phyloP scores from a whole-genome alignment of 2,888 invertebrate genomes.

The Teleiodes luculella region DNA sequence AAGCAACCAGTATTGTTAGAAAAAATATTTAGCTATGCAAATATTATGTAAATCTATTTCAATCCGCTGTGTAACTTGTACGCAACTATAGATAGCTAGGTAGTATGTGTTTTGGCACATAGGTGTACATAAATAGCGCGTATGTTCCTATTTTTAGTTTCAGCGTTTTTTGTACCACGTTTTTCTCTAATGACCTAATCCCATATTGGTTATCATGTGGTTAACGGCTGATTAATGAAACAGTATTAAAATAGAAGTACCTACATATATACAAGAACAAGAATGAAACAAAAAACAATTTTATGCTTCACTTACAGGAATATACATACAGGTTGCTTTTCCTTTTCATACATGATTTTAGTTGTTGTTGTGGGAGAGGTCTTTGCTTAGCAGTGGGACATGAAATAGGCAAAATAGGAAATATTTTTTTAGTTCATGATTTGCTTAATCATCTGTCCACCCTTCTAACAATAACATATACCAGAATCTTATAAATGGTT shows the following conservation, averaged over 20 bases:
- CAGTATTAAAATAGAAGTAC: neutral
- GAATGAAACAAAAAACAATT: neutral
- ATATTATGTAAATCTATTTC: slow-evolving; percentile 29
- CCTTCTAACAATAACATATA: no score
- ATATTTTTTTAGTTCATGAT: no score
- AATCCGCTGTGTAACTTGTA: slow-evolving; percentile 44
- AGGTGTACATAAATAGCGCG: slow-evolving; percentile 32
- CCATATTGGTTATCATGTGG: slow-evolving; percentile 15
- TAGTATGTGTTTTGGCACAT: slow-evolving; percentile 16
- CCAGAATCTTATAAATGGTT: no score
- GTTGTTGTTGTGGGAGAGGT: no score
- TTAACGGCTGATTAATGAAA: neutral
- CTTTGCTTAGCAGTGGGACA: no score
- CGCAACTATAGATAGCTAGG: slow-evolving; percentile 29
- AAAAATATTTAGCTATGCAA: no score
- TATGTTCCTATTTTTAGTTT: slow-evolving; percentile 48
- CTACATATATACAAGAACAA: no score
- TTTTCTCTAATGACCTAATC: slow-evolving; percentile 42
- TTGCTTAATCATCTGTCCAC: no score
- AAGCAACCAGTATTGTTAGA: no score
- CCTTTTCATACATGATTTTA: no score
- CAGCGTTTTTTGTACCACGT: slow-evolving; percentile 48
- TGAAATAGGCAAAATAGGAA: no score
- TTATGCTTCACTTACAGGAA: neutral
- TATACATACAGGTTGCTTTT: no score